These are phyloP conservation scores for Eristalis intricaria DNA, from an alignment of 2,888 invertebrate species.

Conservation along the genomic window DNA sequence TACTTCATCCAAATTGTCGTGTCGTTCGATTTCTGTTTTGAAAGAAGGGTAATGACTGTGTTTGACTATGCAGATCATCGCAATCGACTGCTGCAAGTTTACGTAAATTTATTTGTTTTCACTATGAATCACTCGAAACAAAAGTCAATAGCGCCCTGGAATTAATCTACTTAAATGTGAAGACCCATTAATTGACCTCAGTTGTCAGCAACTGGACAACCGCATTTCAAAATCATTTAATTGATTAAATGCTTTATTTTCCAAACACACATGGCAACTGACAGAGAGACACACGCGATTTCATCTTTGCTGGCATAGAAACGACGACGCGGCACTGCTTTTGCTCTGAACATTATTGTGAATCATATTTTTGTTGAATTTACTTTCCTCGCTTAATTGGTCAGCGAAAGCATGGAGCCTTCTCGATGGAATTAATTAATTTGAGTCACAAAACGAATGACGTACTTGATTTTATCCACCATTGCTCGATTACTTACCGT, in stretches of 20 bases:
- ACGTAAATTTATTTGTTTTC: slow-evolving; percentile 1
- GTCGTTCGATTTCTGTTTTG: too few species aligned
- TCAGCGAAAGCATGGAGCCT: background rate
- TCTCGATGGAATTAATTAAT: background rate
- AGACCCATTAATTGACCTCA: slow-evolving; percentile 44
- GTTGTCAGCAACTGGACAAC: slow-evolving; percentile 30
- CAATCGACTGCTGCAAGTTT: background rate
- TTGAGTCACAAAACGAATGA: background rate
- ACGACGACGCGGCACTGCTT: slow-evolving; percentile 3
- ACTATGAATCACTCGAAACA: background rate
- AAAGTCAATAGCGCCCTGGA: background rate
- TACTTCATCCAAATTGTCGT: background rate
- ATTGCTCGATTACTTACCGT: background rate
- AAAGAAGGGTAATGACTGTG: background rate
- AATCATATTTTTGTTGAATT: background rate
- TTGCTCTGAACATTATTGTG: slow-evolving; percentile 6
- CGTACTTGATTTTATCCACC: background rate
- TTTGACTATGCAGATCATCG: background rate
- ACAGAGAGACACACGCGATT: slow-evolving; percentile 6
- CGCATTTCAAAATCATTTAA: slow-evolving; percentile 27
- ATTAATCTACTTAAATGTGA: background rate
- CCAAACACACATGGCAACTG: slow-evolving; percentile 23
- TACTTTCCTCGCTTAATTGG: slow-evolving; percentile 48
- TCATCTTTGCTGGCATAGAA: slow-evolving; percentile 50
- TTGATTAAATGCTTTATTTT: slow-evolving; percentile 49